These are phyloP conservation scores for Drosophila virilis DNA, from an alignment of 1,140 invertebrate species.

Conservation along the genomic window DNA sequence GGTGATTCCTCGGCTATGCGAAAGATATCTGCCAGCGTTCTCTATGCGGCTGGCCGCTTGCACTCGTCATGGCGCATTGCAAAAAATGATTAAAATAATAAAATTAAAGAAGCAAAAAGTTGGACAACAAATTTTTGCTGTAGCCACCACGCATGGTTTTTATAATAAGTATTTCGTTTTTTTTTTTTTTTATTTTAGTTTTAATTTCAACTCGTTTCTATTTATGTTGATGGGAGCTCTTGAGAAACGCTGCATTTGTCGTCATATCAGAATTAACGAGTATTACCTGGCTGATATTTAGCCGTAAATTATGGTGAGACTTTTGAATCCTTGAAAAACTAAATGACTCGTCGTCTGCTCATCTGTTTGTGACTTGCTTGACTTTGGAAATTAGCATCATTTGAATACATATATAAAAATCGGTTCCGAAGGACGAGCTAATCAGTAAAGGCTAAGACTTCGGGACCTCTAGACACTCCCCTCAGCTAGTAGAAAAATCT, in stretches of 20 bases:
- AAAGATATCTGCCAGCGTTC: slow-evolving; percentile 33
- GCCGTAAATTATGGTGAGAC: neutral
- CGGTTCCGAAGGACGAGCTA: too few relatives aligned
- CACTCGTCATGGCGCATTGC: slow-evolving; percentile 56
- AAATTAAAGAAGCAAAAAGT: slow-evolving; percentile 66
- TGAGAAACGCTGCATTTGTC: neutral
- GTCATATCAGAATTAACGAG: neutral
- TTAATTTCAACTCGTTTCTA: slow-evolving; percentile 54
- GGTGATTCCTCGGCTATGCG: slow-evolving; percentile 40
- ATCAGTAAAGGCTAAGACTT: too few relatives aligned
- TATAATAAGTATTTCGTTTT: slow-evolving; percentile 18
- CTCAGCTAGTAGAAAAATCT: too few relatives aligned
- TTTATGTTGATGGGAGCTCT: slow-evolving; percentile 16
- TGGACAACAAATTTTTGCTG: slow-evolving; percentile 55
- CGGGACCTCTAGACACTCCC: too few relatives aligned
- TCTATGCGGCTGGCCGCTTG: slow-evolving; percentile 20
- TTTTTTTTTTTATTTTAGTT: slow-evolving; percentile 38
- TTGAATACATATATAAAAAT: too few relatives aligned
- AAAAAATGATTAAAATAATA: slow-evolving; percentile 73
- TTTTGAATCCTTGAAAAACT: neutral
- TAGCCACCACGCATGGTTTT: slow-evolving; percentile 43
- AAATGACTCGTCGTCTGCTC: too few relatives aligned
- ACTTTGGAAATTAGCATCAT: too few relatives aligned
- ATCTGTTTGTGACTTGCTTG: too few relatives aligned
- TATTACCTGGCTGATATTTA: neutral